phyloP scores from a whole-genome alignment of 2,797 vertebrate species.

The Champsocephalus gunnari region DNA sequence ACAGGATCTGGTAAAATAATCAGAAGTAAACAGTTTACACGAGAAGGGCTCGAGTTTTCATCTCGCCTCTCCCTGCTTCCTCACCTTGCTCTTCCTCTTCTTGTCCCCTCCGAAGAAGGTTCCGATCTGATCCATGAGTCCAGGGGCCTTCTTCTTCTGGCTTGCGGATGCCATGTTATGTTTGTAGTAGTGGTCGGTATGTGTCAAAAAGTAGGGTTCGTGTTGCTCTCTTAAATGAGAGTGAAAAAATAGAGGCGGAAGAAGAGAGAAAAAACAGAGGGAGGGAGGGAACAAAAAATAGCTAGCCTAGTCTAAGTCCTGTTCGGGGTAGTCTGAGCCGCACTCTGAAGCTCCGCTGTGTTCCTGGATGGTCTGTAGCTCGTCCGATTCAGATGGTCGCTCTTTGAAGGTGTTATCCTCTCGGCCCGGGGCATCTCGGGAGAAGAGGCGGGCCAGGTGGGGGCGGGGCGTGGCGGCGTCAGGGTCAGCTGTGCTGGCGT shows the following conservation, averaged over 20 bases:
- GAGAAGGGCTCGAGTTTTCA: conserved; percentile 26
- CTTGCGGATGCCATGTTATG: conserved; percentile 92
- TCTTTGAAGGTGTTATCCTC: conserved; percentile 99
- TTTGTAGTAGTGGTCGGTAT: conserved; percentile 71
- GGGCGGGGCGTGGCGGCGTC: conserved; percentile 89
- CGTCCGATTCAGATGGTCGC: conserved; percentile 97
- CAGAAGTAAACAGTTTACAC: conserved; percentile 47
- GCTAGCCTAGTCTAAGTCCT: conserved; percentile 90
- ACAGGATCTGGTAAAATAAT: conserved; percentile 31
- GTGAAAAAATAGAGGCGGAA: conserved; percentile 48
- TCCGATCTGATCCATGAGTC: conserved; percentile 96
- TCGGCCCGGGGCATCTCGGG: conserved; percentile 98
- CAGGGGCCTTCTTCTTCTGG: conserved; percentile 91
- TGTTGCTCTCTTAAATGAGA: conserved; percentile 67
- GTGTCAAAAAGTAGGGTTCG: conserved; percentile 55
- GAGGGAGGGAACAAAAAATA: conserved; percentile 49
- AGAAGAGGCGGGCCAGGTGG: conserved; percentile 99
- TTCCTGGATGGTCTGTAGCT: conserved; percentile 98
- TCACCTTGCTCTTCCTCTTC: conserved; percentile 99
- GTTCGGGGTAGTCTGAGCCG: conserved; percentile 89
- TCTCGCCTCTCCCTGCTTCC: conserved; percentile 75
- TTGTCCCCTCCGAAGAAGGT: conserved; percentile 97
- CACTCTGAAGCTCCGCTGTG: conserved; percentile 91
- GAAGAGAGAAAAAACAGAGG: conserved; percentile 54
- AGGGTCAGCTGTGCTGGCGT: conserved; percentile 91